Evolutionary conservation across 2,888 invertebrate genomes (phyloP).

Genomic region (Acanthococcus lagerstroemiae): DNA sequence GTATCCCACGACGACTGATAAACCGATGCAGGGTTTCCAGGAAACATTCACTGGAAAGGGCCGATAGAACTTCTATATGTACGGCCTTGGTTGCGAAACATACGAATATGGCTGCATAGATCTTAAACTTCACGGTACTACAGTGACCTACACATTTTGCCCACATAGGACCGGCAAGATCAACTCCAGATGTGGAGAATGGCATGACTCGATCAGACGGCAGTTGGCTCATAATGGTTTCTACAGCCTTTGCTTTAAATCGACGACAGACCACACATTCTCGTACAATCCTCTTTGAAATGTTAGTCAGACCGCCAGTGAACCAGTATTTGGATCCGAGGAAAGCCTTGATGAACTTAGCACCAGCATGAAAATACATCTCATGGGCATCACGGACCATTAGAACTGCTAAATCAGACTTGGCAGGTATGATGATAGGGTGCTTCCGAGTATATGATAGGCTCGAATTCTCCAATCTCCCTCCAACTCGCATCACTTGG

Average conservation of each 20-base stretch:
- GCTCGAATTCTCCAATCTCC: neutral
- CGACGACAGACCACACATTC: neutral
- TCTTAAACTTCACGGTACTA: neutral
- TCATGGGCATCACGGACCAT: neutral
- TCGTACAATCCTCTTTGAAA: neutral
- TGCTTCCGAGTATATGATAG: neutral
- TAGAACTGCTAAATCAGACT: neutral
- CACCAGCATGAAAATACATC: neutral
- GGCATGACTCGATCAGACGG: neutral
- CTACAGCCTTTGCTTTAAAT: neutral
- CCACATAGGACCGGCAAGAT: neutral
- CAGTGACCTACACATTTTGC: neutral
- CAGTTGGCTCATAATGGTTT: neutral
- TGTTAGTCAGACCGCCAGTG: neutral
- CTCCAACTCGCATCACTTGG: neutral
- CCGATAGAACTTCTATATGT: neutral
- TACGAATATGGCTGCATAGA: neutral
- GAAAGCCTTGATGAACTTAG: neutral
- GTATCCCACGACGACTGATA: neutral
- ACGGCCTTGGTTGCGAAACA: neutral
- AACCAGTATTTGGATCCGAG: neutral
- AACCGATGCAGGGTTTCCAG: neutral
- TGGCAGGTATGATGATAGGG: neutral
- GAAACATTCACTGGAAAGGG: neutral
- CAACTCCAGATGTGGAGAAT: neutral